A percentile compares a stretch with the other conserved stretches of the same genome.
phyloP scores from a whole-genome alignment of 2,888 invertebrate species.

The Rotaria socialis region DNA sequence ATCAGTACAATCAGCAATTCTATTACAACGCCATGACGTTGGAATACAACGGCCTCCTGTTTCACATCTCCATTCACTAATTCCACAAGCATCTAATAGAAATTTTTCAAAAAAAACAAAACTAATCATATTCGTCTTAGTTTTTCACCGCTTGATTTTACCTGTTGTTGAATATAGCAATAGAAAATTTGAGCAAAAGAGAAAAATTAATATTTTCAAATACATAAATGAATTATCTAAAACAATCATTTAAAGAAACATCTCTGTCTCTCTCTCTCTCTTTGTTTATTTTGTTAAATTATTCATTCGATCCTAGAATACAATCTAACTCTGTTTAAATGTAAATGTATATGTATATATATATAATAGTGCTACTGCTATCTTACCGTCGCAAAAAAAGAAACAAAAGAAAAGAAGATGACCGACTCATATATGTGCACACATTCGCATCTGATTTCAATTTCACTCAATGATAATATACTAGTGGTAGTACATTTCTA shows the following conservation, averaged over 20 bases:
- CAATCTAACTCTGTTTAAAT: not conserved
- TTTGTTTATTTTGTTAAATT: too few species aligned
- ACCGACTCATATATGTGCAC: not conserved
- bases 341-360: not conserved
- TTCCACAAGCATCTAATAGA: not conserved
- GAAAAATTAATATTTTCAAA: not conserved
- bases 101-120: not conserved
- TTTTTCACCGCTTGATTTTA: not conserved
- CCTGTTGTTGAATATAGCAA: not conserved
- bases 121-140: not conserved
- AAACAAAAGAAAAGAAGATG: not conserved
- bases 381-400: not conserved
- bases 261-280: too few species aligned
- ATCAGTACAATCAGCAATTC: slow-evolving; percentile 93
- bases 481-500: not conserved
- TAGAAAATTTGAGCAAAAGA: not conserved
- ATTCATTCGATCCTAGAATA: not conserved
- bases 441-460: slow-evolving; percentile 16
- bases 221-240: not conserved
- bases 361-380: not conserved
- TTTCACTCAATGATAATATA: slow-evolving; percentile 7
- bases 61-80: slow-evolving; percentile 39
- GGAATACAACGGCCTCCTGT: slow-evolving; percentile 50
- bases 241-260: not conserved
- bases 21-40: slow-evolving; percentile 70